These are phyloP conservation scores for Catostylus mosaicus DNA, from an alignment of 30 jellyfish, hydroid and myxozoan genomes.

Conservation along the genomic window DNA sequence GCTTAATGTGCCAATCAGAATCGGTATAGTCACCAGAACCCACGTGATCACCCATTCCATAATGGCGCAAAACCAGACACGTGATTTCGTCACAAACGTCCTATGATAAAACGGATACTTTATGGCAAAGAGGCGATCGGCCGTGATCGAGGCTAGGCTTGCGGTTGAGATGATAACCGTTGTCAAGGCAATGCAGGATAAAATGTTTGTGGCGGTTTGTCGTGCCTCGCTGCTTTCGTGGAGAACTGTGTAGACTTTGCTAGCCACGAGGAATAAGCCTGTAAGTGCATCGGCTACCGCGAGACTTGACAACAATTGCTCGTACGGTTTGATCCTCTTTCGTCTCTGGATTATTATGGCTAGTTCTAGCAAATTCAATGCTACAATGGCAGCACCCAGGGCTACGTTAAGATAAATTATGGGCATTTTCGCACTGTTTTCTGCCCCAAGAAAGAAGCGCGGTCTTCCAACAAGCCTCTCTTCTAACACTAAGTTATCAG, in stretches of 20 bases:
- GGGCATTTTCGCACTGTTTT: not conserved
- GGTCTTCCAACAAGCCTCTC: too few species aligned
- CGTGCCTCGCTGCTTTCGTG: not conserved
- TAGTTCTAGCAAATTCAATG: constrained; percentile 4
- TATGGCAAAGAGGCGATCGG: constrained; percentile 27
- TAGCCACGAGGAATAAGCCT: constrained; percentile 1
- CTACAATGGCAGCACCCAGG: constrained; percentile 4
- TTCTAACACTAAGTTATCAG: too few species aligned
- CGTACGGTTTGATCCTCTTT: constrained; percentile 12
- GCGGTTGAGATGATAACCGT: constrained; percentile 22
- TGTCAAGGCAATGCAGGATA: constrained; percentile 17
- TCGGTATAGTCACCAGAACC: constrained; percentile 17
- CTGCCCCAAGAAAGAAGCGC: too few species aligned
- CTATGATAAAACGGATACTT: constrained; percentile 28
- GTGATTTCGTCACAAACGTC: constrained; percentile 6
- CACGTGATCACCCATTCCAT: constrained; percentile 23
- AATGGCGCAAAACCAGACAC: constrained; percentile 19
- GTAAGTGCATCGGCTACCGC: constrained; percentile 30
- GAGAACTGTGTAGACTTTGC: not conserved
- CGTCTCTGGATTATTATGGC: not conserved
- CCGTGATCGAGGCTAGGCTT: constrained; percentile 14
- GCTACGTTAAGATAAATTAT: not conserved
- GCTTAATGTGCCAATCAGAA: constrained; percentile 5
- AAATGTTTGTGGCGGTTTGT: not conserved
- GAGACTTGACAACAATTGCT: constrained; percentile 26